Evolutionary conservation across 2,797 vertebrate species (phyloP).

Genomic region (Acrossocheilus fasciatus): DNA sequence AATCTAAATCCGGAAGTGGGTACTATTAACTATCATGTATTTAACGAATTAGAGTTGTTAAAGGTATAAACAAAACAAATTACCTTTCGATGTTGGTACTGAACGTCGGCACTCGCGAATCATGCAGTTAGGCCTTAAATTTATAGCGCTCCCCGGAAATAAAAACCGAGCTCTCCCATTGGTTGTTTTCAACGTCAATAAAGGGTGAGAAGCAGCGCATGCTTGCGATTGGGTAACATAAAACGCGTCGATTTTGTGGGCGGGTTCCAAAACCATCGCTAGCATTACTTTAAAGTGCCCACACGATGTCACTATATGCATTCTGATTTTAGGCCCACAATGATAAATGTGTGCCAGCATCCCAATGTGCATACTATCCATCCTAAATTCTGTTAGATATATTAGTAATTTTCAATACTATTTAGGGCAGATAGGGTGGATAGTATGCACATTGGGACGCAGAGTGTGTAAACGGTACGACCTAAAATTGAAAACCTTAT

Average conservation of each 20-base stretch:
- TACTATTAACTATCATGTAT: background rate
- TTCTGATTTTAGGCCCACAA: background rate
- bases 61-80: constrained; percentile 4
- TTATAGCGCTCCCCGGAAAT: constrained; percentile 51
- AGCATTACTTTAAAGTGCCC: background rate
- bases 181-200: constrained; percentile 39
- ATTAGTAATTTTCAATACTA: too few species aligned
- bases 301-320: constrained; percentile 41
- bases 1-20: background rate
- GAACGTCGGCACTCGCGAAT: constrained; percentile 24
- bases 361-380: too few species aligned
- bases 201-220: background rate
- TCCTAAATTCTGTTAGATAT: too few species aligned
- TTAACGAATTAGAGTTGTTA: too few species aligned
- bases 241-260: constrained; percentile 23
- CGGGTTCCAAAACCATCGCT: background rate
- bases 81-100: constrained; percentile 47
- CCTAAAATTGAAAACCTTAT: background rate
- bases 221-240: constrained; percentile 35
- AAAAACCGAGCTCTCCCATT: constrained; percentile 45
- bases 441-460: too few species aligned
- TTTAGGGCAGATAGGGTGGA: too few species aligned
- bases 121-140: constrained; percentile 51
- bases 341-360: background rate
- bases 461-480: background rate